Evolutionary conservation across 2,888 invertebrate genomes (phyloP).

Genomic region (Zele albiditarsus): DNA sequence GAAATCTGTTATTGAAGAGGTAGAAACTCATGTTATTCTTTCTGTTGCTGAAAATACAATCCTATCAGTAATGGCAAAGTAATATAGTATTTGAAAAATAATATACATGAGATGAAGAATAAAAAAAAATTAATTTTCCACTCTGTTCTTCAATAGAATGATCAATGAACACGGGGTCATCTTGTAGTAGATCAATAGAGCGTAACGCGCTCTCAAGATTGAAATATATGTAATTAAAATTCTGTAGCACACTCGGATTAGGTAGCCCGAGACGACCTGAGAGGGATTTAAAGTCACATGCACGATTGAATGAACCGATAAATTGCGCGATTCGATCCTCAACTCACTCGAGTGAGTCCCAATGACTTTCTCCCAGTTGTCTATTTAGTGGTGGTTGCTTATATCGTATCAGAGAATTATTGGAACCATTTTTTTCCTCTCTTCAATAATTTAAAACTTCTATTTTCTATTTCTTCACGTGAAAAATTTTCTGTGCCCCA

Average conservation of each 20-base stretch:
- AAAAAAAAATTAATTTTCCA: background rate
- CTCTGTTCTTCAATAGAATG: background rate
- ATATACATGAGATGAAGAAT: background rate
- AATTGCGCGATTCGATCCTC: conserved; percentile 18
- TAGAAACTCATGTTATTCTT: too few relatives aligned
- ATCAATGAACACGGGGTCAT: conserved; percentile 23
- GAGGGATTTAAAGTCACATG: conserved; percentile 23
- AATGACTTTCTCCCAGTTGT: conserved; percentile 28
- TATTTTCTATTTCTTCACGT: background rate
- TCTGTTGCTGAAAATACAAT: too few relatives aligned
- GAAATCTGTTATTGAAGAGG: too few relatives aligned
- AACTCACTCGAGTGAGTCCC: conserved; percentile 8
- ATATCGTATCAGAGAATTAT: background rate
- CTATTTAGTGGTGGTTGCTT: background rate
- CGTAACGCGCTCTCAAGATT: conserved; percentile 13
- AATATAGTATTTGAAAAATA: too few relatives aligned
- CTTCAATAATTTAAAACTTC: background rate
- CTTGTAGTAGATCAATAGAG: conserved; percentile 24
- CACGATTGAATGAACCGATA: conserved; percentile 31
- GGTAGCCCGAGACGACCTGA: background rate
- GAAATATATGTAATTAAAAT: conserved; percentile 20
- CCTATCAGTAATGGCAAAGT: too few relatives aligned
- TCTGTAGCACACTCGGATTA: background rate
- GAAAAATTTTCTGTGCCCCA: background rate
- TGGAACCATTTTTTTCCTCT: background rate